Percentiles rank a stretch among this genome's conserved stretches.
These are phyloP conservation scores for Echiichthys vipera DNA, from an alignment of 2,797 vertebrate genomes.

Conservation along the genomic window DNA sequence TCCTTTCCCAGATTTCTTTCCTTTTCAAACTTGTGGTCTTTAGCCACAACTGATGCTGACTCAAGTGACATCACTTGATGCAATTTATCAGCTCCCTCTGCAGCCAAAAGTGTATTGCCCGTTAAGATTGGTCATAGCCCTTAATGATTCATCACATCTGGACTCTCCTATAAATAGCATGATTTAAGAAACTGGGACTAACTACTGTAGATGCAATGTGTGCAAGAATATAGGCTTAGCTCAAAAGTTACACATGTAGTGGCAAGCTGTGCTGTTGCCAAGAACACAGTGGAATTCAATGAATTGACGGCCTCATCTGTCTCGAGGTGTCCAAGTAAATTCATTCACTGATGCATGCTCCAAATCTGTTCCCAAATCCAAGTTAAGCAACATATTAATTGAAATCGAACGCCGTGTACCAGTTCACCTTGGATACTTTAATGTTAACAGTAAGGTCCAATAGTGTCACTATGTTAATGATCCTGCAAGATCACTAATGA, in stretches of 20 bases:
- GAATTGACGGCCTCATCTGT: constrained; percentile 79
- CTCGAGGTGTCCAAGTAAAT: constrained; percentile 79
- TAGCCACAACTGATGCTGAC: neutral
- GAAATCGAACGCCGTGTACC: constrained; percentile 74
- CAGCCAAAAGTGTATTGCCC: neutral
- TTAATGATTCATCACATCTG: constrained; percentile 15
- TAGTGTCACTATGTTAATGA: constrained; percentile 78
- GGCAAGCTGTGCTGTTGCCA: constrained; percentile 53
- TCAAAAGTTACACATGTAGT: constrained; percentile 73
- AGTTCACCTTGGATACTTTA: constrained; percentile 76
- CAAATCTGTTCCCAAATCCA: constrained; percentile 71
- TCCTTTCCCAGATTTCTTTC: neutral
- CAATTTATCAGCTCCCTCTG: neutral
- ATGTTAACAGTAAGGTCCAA: constrained; percentile 68
- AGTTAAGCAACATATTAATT: constrained; percentile 81
- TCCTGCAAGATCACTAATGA: constrained; percentile 74
- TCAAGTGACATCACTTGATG: neutral
- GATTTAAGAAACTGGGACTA: constrained; percentile 3
- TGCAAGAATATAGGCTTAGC: constrained; percentile 36
- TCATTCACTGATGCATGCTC: constrained; percentile 68
- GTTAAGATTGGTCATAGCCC: neutral
- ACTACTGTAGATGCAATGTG: constrained; percentile 30
- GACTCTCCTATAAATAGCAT: neutral
- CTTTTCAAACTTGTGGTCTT: neutral
- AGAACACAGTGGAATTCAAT: constrained; percentile 82